Conservation (phyloP, 2,797 vertebrate species). For the Pseudomugil tenellus region DNA sequence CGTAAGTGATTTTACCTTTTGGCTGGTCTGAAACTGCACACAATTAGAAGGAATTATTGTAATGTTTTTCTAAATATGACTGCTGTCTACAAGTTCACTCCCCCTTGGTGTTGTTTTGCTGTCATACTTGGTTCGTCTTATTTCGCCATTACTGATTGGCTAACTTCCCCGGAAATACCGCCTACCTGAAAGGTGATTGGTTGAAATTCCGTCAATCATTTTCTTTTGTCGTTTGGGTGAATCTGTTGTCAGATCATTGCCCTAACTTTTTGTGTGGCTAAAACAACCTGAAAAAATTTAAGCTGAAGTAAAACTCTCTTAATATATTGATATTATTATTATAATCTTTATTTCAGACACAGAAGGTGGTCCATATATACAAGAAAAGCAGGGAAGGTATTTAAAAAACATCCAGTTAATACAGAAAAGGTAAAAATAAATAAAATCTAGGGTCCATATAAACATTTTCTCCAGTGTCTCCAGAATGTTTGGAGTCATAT, state of each 20-base stretch:
- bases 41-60: slow-evolving; percentile 48
- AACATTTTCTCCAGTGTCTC: too few species aligned
- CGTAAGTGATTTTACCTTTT: slow-evolving; percentile 65
- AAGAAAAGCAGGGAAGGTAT: too few species aligned
- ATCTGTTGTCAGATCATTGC: not conserved
- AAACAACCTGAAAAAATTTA: not conserved
- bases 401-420: too few species aligned
- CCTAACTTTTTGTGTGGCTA: slow-evolving; percentile 30
- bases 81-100: slow-evolving; percentile 78
- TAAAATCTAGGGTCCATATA: too few species aligned
- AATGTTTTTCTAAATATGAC: slow-evolving; percentile 79
- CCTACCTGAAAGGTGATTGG: slow-evolving; percentile 59
- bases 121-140: slow-evolving; percentile 74
- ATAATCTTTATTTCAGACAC: too few species aligned
- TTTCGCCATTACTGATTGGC: slow-evolving; percentile 77
- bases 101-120: slow-evolving; percentile 77
- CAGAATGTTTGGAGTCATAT: too few species aligned
- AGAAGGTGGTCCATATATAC: too few species aligned
- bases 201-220: slow-evolving; percentile 34
- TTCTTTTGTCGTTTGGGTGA: too few species aligned
- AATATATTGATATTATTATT: not conserved
- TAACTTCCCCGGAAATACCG: slow-evolving; percentile 65
- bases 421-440: too few species aligned
- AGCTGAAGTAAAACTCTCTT: not conserved
- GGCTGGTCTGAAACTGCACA: slow-evolving; percentile 41